Evolutionary conservation across 2,113 vertebrate species (phyloP).

Genomic region (Chionomys nivalis): DNA sequence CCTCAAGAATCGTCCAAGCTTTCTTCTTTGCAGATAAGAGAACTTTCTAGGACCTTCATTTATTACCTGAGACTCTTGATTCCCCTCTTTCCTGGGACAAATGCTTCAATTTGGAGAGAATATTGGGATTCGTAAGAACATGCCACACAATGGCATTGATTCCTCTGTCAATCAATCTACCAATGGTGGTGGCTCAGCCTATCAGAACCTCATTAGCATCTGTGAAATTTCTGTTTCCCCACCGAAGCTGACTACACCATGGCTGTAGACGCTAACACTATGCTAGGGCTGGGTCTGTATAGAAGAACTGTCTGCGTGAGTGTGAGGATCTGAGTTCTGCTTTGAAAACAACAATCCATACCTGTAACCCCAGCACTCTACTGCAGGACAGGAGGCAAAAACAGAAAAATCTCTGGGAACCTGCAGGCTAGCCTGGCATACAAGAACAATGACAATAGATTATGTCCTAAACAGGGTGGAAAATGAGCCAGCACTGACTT

Average conservation of each 20-base stretch:
- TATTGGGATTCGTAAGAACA: neutral
- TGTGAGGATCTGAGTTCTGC: neutral
- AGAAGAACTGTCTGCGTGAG: too few relatives aligned
- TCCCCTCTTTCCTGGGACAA: neutral
- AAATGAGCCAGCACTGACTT: too few relatives aligned
- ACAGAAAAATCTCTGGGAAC: too few relatives aligned
- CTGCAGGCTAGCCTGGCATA: too few relatives aligned
- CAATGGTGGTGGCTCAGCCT: neutral
- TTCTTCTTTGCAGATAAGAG: neutral
- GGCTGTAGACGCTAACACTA: neutral
- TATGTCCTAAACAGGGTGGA: neutral
- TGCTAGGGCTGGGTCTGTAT: neutral
- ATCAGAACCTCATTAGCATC: neutral
- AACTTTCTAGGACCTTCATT: neutral
- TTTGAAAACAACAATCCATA: neutral
- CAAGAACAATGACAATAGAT: neutral
- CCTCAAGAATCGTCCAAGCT: neutral
- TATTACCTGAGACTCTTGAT: neutral
- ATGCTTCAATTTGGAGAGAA: neutral
- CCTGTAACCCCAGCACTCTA: neutral
- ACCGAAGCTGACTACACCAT: neutral
- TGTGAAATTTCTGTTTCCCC: neutral
- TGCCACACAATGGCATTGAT: neutral
- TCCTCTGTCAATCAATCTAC: neutral
- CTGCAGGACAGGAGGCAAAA: neutral